Percentiles rank a stretch among this genome's conserved stretches.
phyloP scores from a whole-genome alignment of 2,888 invertebrate genomes.

The Acleris sparsana region DNA sequence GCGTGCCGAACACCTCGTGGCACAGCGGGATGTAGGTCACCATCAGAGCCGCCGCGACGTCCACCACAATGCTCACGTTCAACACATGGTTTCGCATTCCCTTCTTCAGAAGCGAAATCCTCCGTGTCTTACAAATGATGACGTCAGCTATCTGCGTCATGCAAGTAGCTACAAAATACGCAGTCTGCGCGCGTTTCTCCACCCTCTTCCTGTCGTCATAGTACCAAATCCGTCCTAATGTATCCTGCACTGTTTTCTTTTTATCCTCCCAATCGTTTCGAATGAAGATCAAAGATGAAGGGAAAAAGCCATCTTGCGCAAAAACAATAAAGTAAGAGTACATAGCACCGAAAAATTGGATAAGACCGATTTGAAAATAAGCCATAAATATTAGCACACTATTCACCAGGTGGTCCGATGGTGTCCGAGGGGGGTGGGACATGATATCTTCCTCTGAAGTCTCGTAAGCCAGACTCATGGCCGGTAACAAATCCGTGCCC shows the following conservation, averaged over 20 bases:
- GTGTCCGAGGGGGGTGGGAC: constrained; percentile 83
- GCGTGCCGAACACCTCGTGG: constrained; percentile 87
- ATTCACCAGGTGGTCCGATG: constrained; percentile 81
- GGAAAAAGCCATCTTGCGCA: constrained; percentile 91
- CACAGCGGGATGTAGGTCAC: constrained; percentile 88
- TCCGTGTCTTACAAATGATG: constrained; percentile 90
- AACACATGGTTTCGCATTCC: constrained; percentile 89
- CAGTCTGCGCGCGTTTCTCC: constrained; percentile 90
- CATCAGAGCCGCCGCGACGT: constrained; percentile 86
- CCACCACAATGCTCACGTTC: constrained; percentile 84
- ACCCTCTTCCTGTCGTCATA: constrained; percentile 86
- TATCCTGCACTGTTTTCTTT: constrained; percentile 86
- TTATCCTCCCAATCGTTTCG: constrained; percentile 88
- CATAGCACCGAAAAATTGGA: constrained; percentile 92
- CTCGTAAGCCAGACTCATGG: constrained; percentile 91
- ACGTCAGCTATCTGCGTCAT: constrained; percentile 91
- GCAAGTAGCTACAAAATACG: constrained; percentile 91
- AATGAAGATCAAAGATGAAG: constrained; percentile 85
- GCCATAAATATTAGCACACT: constrained; percentile 88
- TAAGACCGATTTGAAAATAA: constrained; percentile 93
- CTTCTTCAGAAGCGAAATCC: constrained; percentile 88
- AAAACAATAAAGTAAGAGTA: constrained; percentile 91
- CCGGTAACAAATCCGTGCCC: constrained; percentile 91
- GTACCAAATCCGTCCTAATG: constrained; percentile 90
- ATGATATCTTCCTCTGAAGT: constrained; percentile 90